phyloP scores from a whole-genome alignment of 30 jellyfish, hydroid and myxozoan species.

The Phacellophora camtschatica region DNA sequence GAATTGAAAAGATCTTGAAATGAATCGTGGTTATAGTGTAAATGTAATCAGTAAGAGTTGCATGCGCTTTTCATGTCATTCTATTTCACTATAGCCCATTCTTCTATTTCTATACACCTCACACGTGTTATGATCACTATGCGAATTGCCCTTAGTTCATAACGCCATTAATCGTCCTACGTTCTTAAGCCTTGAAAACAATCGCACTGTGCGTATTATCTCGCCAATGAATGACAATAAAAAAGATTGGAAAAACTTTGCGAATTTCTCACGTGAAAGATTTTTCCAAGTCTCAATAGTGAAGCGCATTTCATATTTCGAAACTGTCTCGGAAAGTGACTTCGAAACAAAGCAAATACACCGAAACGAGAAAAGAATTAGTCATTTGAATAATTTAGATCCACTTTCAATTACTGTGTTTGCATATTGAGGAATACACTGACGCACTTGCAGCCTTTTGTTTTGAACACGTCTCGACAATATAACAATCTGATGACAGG shows the following conservation, averaged over 20 bases:
- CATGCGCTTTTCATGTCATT: conserved; percentile 62
- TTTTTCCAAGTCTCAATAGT: background rate
- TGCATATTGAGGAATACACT: too few relatives aligned
- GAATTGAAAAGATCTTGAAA: too few relatives aligned
- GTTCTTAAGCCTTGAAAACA: background rate
- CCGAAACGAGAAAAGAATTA: background rate
- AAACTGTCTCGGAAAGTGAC: background rate
- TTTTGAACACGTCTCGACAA: conserved; percentile 38
- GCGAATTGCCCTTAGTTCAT: conserved; percentile 3
- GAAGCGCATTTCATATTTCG: background rate
- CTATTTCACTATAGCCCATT: background rate
- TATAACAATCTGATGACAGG: background rate
- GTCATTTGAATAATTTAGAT: background rate
- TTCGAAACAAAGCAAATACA: background rate
- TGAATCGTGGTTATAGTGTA: background rate
- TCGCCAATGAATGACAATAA: too few relatives aligned
- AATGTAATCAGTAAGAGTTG: background rate
- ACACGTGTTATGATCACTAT: conserved; percentile 54
- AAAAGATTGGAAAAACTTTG: too few relatives aligned
- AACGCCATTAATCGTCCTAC: background rate
- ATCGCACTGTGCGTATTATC: too few relatives aligned
- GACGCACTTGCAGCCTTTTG: conserved; percentile 65
- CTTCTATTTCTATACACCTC: background rate
- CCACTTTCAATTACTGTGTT: background rate
- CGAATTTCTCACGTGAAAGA: background rate